Evolutionary conservation across 2,888 invertebrate species (phyloP).

Genomic region (Diachrysia chrysitis): DNA sequence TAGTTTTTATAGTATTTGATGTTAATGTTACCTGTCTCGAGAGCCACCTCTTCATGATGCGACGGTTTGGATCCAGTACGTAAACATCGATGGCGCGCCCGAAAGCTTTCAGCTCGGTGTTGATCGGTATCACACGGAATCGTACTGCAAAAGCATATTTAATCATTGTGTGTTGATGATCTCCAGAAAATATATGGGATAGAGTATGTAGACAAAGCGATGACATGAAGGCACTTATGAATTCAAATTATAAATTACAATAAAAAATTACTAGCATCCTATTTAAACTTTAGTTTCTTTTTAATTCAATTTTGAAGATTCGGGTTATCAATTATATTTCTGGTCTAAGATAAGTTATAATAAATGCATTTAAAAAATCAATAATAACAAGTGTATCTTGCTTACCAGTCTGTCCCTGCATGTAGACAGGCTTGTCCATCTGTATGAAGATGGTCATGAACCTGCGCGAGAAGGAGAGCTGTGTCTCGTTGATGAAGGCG

Average conservation of each 20-base stretch:
- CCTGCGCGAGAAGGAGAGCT: constrained; percentile 94
- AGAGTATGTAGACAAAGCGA: not conserved
- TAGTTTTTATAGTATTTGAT: too few relatives aligned
- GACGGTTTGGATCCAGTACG: constrained; percentile 96
- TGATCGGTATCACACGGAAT: constrained; percentile 97
- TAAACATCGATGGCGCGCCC: constrained; percentile 97
- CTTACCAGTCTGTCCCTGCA: constrained; percentile 95
- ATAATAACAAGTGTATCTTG: not conserved
- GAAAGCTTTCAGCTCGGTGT: constrained; percentile 96
- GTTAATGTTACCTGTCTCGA: constrained; percentile 94
- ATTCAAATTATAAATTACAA: too few relatives aligned
- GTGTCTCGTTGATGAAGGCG: constrained; percentile 96
- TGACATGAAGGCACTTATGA: too few relatives aligned
- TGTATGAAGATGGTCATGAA: constrained; percentile 99
- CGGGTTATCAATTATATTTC: too few relatives aligned
- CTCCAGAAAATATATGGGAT: too few relatives aligned
- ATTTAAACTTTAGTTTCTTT: too few relatives aligned
- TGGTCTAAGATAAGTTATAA: too few relatives aligned
- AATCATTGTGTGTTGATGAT: too few relatives aligned
- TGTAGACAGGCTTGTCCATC: constrained; percentile 98
- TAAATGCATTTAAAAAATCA: not conserved
- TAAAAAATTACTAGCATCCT: too few relatives aligned
- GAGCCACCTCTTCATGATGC: constrained; percentile 97
- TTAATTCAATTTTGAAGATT: too few relatives aligned
- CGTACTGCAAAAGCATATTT: constrained; percentile 89